Evolutionary conservation across 2,797 vertebrate genomes (phyloP).

Genomic region (Martes flavigula): DNA sequence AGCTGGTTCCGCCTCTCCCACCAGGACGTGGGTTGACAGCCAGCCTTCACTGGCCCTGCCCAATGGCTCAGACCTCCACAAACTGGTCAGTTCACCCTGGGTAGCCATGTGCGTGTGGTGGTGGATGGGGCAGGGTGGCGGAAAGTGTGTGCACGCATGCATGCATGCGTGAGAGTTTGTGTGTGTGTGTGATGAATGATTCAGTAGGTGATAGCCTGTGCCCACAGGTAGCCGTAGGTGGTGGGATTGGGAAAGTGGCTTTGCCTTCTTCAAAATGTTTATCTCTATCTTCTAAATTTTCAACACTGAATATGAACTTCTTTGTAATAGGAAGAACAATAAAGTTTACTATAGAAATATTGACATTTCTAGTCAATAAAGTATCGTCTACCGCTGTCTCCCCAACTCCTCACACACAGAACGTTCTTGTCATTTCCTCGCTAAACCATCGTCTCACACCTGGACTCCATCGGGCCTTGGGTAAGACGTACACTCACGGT

Average conservation of each 20-base stretch:
- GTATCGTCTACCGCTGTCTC: accelerated
- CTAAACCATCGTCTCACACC: accelerated
- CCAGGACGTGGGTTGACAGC: accelerated
- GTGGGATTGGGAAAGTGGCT: neutral
- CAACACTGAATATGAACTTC: neutral
- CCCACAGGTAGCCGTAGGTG: neutral
- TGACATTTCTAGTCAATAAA: neutral
- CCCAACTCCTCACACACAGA: too few species aligned
- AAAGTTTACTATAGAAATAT: neutral
- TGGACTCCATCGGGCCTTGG: neutral
- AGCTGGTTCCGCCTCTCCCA: neutral
- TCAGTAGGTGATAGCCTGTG: neutral
- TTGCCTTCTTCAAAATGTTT: neutral
- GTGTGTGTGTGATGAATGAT: neutral
- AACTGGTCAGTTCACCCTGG: too few species aligned
- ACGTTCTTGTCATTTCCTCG: neutral
- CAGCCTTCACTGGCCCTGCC: neutral
- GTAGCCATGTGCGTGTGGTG: accelerated
- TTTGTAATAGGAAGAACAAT: neutral
- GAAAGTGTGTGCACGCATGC: accelerated
- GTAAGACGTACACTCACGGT: neutral
- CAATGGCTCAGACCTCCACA: neutral
- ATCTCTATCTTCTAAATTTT: neutral
- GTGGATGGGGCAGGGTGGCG: too few species aligned
- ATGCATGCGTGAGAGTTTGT: too few species aligned